Conservation (phyloP, 2,888 invertebrate genomes). For the Lathronympha strigana region DNA sequence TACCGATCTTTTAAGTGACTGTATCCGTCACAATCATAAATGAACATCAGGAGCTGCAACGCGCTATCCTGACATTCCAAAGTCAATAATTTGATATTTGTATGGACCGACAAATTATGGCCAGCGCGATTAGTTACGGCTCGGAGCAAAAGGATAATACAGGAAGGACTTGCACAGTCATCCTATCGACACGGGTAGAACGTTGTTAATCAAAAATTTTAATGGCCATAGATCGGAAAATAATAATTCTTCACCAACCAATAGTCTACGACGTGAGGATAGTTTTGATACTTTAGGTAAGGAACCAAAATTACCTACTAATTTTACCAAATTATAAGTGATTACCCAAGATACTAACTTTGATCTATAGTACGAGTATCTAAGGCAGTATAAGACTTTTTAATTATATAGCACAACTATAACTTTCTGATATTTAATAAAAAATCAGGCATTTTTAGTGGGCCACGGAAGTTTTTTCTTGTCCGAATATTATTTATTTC, state of each 20-base stretch:
- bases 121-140: conserved; percentile 78
- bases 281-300: conserved; percentile 62
- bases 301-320: neutral
- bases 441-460: too few relatives aligned
- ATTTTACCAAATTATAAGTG: too few relatives aligned
- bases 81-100: conserved; percentile 74
- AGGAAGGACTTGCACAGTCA: conserved; percentile 73
- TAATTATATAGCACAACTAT: too few relatives aligned
- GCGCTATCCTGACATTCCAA: conserved; percentile 64
- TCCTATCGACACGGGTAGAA: conserved; percentile 81
- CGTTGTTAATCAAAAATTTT: conserved; percentile 84
- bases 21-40: neutral
- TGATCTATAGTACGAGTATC: too few relatives aligned
- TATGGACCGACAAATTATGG: conserved; percentile 67
- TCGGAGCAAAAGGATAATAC: conserved; percentile 74
- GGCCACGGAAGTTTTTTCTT: too few relatives aligned
- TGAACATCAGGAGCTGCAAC: conserved; percentile 12
- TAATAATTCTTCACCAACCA: conserved; percentile 77
- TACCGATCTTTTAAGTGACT: neutral
- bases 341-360: too few relatives aligned
- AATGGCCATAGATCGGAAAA: conserved; percentile 84
- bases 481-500: too few relatives aligned
- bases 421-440: too few relatives aligned
- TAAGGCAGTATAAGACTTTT: too few relatives aligned
- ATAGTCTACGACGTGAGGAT: conserved; percentile 45